Conservation (phyloP, 2,113 vertebrate species). For the human (Homo sapiens) region DNA sequence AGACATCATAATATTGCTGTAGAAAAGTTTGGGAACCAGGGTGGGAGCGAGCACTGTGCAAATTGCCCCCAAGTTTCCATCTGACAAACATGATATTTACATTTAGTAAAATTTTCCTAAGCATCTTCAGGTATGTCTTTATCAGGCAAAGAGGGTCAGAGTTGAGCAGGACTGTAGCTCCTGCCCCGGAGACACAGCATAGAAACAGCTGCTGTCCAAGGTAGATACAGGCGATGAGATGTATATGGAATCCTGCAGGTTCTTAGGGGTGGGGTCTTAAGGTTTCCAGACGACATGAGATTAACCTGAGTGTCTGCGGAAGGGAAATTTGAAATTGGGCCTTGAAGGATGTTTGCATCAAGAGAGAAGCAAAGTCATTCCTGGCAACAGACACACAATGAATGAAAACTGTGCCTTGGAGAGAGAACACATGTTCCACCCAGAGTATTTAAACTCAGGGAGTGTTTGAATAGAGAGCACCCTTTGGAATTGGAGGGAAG, state of each 20-base stretch:
- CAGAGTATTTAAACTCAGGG: neutral
- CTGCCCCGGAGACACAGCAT: fast-evolving
- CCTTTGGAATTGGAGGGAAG: neutral
- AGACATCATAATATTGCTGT: neutral
- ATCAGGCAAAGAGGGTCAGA: neutral
- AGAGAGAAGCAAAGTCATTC: neutral
- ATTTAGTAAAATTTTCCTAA: neutral
- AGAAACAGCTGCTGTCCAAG: fast-evolving
- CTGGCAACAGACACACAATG: neutral
- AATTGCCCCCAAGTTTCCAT: fast-evolving
- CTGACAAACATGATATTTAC: too few relatives aligned
- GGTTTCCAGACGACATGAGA: fast-evolving
- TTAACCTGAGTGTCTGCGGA: fast-evolving
- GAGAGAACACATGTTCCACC: fast-evolving
- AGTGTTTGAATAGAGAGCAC: neutral
- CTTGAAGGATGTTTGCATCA: neutral
- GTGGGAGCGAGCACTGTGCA: neutral
- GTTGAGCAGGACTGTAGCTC: fast-evolving
- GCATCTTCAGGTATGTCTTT: neutral
- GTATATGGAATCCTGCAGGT: fast-evolving
- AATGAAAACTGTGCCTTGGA: neutral
- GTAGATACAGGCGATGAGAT: fast-evolving
- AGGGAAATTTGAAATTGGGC: neutral
- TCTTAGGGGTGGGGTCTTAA: too few relatives aligned
- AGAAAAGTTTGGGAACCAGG: too few relatives aligned